Percentiles rank a stretch among this genome's conserved stretches.
These are phyloP conservation scores for human DNA, from an alignment of 2,113 vertebrate species.

Conservation along the genomic window DNA sequence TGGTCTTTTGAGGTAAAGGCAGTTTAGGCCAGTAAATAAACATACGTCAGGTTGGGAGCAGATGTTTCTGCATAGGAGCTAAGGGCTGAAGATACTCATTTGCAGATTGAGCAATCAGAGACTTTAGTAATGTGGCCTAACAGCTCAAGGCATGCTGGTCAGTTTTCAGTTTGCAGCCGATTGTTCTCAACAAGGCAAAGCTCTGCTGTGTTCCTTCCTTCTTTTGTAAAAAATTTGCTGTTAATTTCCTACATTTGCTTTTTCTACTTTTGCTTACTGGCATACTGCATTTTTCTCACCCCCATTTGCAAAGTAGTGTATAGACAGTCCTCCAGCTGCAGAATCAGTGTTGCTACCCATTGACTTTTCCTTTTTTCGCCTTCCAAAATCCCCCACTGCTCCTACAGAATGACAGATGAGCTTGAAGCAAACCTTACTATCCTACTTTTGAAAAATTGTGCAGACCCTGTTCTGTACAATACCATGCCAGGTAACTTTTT, in stretches of 20 bases:
- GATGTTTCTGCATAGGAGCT: not conserved
- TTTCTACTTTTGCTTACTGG: not conserved
- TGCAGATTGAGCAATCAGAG: not conserved
- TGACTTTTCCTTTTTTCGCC: rapidly evolving
- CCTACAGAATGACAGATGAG: not conserved
- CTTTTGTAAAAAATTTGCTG: not conserved
- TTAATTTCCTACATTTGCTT: not conserved
- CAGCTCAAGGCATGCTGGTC: not conserved
- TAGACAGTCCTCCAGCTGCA: not conserved
- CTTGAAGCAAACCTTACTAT: not conserved
- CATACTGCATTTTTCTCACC: not conserved
- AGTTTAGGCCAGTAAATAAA: not conserved
- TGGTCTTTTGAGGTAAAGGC: not conserved
- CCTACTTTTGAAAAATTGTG: not conserved
- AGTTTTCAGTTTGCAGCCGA: not conserved
- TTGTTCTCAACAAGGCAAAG: not conserved
- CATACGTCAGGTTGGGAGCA: not conserved
- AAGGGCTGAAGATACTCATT: not conserved
- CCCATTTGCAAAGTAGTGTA: not conserved
- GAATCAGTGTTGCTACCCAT: not conserved
- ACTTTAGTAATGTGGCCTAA: too few species aligned
- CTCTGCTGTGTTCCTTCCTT: not conserved
- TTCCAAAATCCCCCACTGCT: not conserved
- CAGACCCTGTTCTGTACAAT: not conserved
- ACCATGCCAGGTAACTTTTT: not conserved